phyloP scores from a whole-genome alignment of 2,113 vertebrate species.

The Hystrix brachyura region DNA sequence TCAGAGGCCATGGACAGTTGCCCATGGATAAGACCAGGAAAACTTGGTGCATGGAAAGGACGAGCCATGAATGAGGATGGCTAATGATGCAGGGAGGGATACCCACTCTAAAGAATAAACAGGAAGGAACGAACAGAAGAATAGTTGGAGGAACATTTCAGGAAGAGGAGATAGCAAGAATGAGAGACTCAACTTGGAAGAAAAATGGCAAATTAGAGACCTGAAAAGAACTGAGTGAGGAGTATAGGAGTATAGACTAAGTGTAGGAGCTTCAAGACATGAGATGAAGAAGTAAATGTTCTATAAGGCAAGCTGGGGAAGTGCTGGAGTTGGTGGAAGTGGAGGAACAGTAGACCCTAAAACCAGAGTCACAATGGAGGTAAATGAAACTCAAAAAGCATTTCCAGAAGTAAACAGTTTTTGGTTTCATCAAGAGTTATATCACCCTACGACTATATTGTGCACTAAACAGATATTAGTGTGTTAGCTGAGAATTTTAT shows the following conservation, averaged over 20 bases:
- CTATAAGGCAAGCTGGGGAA: neutral
- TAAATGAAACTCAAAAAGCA: slow-evolving; percentile 5
- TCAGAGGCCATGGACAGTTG: neutral
- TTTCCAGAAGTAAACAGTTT: neutral
- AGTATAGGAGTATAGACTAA: neutral
- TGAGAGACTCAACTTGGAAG: neutral
- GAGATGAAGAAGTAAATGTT: neutral
- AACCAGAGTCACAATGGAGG: neutral
- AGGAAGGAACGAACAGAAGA: neutral
- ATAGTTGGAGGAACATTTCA: neutral
- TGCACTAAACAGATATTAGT: neutral
- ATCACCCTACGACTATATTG: neutral
- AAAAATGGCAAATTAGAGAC: neutral
- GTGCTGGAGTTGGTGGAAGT: neutral
- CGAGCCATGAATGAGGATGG: neutral
- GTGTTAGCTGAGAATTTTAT: neutral
- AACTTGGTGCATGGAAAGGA: neutral
- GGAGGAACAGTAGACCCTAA: neutral
- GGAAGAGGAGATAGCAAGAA: neutral
- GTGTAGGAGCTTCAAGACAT: neutral
- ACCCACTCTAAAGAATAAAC: neutral
- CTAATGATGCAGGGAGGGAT: neutral
- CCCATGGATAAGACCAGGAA: neutral
- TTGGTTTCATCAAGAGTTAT: neutral
- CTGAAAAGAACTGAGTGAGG: slow-evolving; percentile 30